Conservation (phyloP, 2,888 invertebrate genomes). For the Caenorhabditis japonica region DNA sequence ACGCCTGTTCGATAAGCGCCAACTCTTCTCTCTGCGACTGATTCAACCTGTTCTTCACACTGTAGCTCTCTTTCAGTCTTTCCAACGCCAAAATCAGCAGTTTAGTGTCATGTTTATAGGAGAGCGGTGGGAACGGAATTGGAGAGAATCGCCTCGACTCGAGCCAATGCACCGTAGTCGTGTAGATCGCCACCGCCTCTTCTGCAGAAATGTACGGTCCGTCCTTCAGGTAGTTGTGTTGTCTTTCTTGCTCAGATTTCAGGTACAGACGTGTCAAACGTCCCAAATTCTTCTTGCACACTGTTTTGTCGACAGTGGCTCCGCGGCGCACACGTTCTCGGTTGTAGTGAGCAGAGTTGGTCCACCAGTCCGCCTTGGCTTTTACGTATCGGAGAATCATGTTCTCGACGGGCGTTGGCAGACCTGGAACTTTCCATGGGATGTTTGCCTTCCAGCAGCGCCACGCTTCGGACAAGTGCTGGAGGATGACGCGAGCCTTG, state of each 20-base stretch:
- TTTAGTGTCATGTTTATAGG: slow-evolving; percentile 99
- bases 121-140: slow-evolving; percentile 98
- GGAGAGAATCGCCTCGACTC: slow-evolving; percentile 98
- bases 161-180: slow-evolving; percentile 99
- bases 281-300: slow-evolving; percentile 99
- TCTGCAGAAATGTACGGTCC: slow-evolving; percentile 99
- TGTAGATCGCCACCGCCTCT: slow-evolving; percentile 99
- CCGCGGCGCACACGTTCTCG: slow-evolving; percentile 97
- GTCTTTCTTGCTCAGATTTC: slow-evolving; percentile 97
- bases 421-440: slow-evolving; percentile 99
- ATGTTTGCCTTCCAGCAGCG: slow-evolving; percentile 99
- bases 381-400: slow-evolving; percentile 99
- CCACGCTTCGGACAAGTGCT: slow-evolving; percentile 99
- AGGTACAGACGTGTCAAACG: slow-evolving; percentile 95
- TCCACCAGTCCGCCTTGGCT: slow-evolving; percentile 99
- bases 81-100: slow-evolving; percentile 95
- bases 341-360: slow-evolving; percentile 99
- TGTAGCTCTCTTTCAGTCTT: slow-evolving; percentile 80
- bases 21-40: slow-evolving; percentile 98
- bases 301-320: slow-evolving; percentile 99
- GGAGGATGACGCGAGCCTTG: slow-evolving; percentile 97
- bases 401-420: slow-evolving; percentile 99
- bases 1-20: slow-evolving; percentile 98
- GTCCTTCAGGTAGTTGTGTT: slow-evolving; percentile 99
- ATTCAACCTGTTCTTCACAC: slow-evolving; percentile 84